Base-by-base conservation (phyloP, 2,797 vertebrate species). In the Naso thynnoides region DNA sequence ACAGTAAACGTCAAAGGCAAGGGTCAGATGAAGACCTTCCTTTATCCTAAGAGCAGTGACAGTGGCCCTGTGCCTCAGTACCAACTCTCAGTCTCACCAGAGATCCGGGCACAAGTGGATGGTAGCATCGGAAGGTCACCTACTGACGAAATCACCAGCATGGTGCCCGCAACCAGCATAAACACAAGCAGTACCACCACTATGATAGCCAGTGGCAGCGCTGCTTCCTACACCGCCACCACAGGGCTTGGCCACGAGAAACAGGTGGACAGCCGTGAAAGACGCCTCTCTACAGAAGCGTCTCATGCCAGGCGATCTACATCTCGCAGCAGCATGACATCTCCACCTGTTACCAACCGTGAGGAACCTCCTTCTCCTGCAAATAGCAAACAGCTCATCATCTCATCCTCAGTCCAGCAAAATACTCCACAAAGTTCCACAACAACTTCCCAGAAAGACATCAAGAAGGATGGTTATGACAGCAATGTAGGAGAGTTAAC, bases 21-120 rank as follows among this genome's bases (percentile, higher is more conserved):
- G 71, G 98, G 98, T 50, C 98, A 99, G 90, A 99, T 99, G 98
- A 99, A 99, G 95, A 99, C 98, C 84, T 99, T 98, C 89, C 95
- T 99, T 11, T 99, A 96, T 89, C 98, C 98, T 15, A 97, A 97
- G 86, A 96, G 97, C 91, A 94, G 86, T 47, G 96, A 97, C 92
- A 97, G 93, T 0, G 96, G 96, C 7, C 91, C 95, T 0, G 96
- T 98, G 76, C 98, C 98, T 0, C 97, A 98, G 83, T 98, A 99
- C 91, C 97, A 97, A 86, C 94, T 99, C 67, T 98, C 96, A 0
- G 97, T 99, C 73, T 98, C 98, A 24, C 97, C 97, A 0, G 97
- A 99, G 91, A 99, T 99, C 91, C 95, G 97, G 23, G 96, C 95
- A 18, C 98, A 99, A 92, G 97, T 99, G 85, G 98, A 99, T n/a